phyloP scores from a whole-genome alignment of 1,140 invertebrate genomes.

The Diabrotica undecimpunctata region DNA sequence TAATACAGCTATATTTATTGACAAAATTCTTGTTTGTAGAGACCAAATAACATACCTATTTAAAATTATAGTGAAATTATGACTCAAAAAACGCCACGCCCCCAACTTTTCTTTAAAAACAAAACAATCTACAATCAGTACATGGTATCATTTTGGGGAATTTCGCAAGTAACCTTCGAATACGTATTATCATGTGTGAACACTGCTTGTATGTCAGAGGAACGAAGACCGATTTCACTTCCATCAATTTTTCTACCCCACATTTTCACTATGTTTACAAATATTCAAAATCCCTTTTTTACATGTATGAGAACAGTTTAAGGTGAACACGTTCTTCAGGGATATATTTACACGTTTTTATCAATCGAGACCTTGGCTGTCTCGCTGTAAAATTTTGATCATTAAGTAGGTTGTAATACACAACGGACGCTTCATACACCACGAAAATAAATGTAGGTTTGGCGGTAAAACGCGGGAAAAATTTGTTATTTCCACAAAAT shows the following conservation, averaged over 20 bases:
- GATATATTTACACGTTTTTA: not conserved
- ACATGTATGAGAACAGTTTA: not conserved
- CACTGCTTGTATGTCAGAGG: not conserved
- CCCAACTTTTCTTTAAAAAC: not conserved
- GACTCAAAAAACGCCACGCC: not conserved
- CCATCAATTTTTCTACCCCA: not conserved
- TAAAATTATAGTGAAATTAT: not conserved
- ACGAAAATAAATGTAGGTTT: slow-evolving; percentile 34
- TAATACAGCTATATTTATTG: too few species aligned
- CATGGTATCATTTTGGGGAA: not conserved
- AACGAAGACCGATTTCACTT: not conserved
- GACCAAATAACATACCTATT: too few species aligned
- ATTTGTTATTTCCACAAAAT: slow-evolving; percentile 37
- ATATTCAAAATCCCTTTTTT: not conserved
- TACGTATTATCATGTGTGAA: not conserved
- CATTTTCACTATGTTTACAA: not conserved
- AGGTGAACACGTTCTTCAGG: not conserved
- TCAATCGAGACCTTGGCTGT: slow-evolving; percentile 33
- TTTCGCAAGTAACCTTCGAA: slow-evolving; percentile 2
- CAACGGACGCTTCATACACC: slow-evolving; percentile 39
- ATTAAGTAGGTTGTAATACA: slow-evolving; percentile 26
- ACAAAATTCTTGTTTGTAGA: too few species aligned
- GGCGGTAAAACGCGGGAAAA: slow-evolving; percentile 44
- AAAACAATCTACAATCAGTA: not conserved
- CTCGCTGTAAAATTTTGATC: slow-evolving; percentile 29